Evolutionary conservation across 2,113 vertebrate genomes (phyloP).

Genomic region (Prunella fulvescens): DNA sequence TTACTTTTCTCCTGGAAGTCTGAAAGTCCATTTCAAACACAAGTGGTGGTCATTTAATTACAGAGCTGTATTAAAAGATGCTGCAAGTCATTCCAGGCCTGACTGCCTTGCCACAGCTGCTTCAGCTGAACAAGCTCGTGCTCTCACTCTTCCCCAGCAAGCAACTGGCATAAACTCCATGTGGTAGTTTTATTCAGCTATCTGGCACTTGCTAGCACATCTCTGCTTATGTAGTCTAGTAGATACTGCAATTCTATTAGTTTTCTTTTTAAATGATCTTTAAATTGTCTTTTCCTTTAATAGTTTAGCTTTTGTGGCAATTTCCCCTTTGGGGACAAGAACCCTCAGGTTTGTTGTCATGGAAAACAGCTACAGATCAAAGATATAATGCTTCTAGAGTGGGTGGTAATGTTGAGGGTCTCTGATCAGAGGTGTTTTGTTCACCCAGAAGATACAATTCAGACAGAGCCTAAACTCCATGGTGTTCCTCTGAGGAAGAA

Average conservation of each 20-base stretch:
- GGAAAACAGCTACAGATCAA: not conserved
- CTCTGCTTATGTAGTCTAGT: slow-evolving; percentile 60
- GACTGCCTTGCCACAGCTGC: not conserved
- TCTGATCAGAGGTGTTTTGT: not conserved
- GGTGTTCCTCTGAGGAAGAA: not conserved
- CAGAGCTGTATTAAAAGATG: not conserved
- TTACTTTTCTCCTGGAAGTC: not conserved
- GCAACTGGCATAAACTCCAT: not conserved
- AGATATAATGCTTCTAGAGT: not conserved
- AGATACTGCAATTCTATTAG: not conserved
- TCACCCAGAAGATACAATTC: not conserved
- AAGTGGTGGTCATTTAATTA: not conserved
- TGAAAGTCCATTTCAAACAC: not conserved
- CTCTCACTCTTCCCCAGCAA: not conserved
- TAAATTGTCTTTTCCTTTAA: not conserved
- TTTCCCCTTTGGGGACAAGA: not conserved
- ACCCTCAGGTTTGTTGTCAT: not conserved
- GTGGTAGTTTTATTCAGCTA: not conserved
- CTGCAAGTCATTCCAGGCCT: not conserved
- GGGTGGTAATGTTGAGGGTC: not conserved
- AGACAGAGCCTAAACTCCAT: not conserved
- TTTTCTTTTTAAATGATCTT: not conserved
- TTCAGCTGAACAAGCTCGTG: not conserved
- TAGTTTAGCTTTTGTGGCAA: not conserved
- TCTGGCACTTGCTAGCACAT: slow-evolving; percentile 38